Base-by-base conservation (phyloP, 1,140 invertebrate genomes). In the Littorina saxatilis region DNA sequence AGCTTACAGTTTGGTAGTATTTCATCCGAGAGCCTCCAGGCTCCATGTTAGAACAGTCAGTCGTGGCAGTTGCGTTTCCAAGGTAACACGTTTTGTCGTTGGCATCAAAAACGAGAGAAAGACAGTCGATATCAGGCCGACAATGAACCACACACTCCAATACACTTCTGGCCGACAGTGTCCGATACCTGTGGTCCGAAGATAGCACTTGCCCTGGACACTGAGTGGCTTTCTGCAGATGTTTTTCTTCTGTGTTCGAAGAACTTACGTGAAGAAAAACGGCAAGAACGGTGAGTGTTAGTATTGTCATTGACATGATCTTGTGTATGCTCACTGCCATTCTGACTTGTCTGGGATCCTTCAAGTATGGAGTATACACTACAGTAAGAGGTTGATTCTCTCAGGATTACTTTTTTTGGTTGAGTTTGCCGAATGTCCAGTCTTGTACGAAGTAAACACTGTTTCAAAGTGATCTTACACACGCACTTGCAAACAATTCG, bases 1-100 rank as follows among this genome's bases (percentile, higher is more conserved):
- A 58, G 23, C 74, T 61, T 52, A 76, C 74, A 76, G 50, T 37
- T 76, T 76, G 50, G 35, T 37, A 76, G 4, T 58, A 50, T 23
- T 39, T 58, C 17, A 39, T 4, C 32, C 17, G 37, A 4, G 2
- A 1, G 20, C 17, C n/a, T 1, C n/a, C 74, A 0, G 50, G 13
- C 52, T 58, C 74, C 74, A 61, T 61, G 50, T 76, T 76, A 35
- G 50, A 23, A 20, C 74, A 76, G 74, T 76, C 74, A 29, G n/a
- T 27, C 55, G 29, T 76, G 74, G 52, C n/a, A 11, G 35, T 58
- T 27, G 13, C 50, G 17, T 20, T 37, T 1, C 74, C 50, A 27
- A 58, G 50, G 32, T 20, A 50, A 37, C 74, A 76, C 11, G 23
- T 9, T 27, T 29, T 23, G 20, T 4, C 43, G 50, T 37, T 32